Percentiles rank a stretch among this genome's conserved stretches.
Evolutionary conservation across 35 echinoderm and acorn worm species (phyloP).

Genomic region (Anneissia japonica): DNA sequence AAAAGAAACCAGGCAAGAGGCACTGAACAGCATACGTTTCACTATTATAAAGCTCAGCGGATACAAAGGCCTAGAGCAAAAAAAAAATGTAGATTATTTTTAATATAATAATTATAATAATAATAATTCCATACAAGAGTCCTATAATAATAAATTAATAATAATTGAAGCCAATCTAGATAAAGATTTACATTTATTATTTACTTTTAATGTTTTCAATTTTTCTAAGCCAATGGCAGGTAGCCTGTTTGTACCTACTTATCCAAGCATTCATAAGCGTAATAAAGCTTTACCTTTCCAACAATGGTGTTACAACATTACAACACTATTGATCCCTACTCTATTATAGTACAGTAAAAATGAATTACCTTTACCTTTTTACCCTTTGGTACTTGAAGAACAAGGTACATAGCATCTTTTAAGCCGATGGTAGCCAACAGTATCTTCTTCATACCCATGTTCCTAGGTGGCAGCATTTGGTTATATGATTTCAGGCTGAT

Average conservation of each 20-base stretch:
- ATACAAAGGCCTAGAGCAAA: slow-evolving; percentile 28
- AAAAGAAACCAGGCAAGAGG: slow-evolving; percentile 35
- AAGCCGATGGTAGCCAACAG: slow-evolving; percentile 34
- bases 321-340: too few species aligned
- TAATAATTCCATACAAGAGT: neutral
- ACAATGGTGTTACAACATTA: too few species aligned
- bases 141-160: neutral
- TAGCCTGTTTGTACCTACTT: too few species aligned
- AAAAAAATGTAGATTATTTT: neutral
- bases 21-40: slow-evolving; percentile 12
- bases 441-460: slow-evolving; percentile 37
- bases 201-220: neutral
- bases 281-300: too few species aligned
- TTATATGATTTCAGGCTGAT: neutral
- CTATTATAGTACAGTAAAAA: neutral
- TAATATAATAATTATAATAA: neutral
- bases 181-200: neutral
- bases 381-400: slow-evolving; percentile 51
- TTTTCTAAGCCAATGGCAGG: neutral
- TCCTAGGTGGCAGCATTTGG: slow-evolving; percentile 48
- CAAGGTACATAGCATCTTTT: slow-evolving; percentile 26
- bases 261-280: too few species aligned
- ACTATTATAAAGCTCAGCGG: slow-evolving; percentile 36
- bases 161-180: neutral
- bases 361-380: slow-evolving; percentile 17